A percentile compares a stretch with the other conserved stretches of the same genome.
Conservation (phyloP, 2,113 vertebrate genomes). For the Stomatorhinus ivindoensis region DNA sequence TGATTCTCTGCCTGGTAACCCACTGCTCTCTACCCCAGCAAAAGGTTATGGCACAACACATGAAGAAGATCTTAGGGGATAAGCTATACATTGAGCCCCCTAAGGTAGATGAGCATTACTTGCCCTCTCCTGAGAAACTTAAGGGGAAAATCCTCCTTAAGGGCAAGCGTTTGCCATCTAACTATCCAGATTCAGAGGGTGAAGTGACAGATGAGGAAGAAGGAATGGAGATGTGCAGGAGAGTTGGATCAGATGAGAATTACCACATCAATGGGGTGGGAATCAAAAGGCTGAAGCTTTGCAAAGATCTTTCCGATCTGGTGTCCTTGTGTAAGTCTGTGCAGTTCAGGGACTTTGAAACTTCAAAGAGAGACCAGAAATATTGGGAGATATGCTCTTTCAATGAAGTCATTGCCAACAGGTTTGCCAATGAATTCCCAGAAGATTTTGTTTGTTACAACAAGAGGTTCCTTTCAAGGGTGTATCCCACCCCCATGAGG, state of each 20-base stretch:
- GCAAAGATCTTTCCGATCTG: slow-evolving; percentile 76
- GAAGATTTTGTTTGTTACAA: slow-evolving; percentile 87
- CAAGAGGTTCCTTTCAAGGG: slow-evolving; percentile 77
- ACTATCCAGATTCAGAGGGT: slow-evolving; percentile 58
- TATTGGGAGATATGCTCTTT: slow-evolving; percentile 87
- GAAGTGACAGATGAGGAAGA: slow-evolving; percentile 74
- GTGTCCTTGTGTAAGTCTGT: slow-evolving; percentile 78
- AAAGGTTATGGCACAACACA: slow-evolving; percentile 72
- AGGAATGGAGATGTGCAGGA: slow-evolving; percentile 61
- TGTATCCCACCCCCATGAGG: slow-evolving; percentile 84
- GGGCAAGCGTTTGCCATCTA: slow-evolving; percentile 67
- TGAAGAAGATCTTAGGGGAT: slow-evolving; percentile 79
- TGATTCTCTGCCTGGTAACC: slow-evolving; percentile 80
- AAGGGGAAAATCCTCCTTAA: slow-evolving; percentile 81
- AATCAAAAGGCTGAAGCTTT: slow-evolving; percentile 61
- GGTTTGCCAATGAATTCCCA: slow-evolving; percentile 79
- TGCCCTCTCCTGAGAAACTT: slow-evolving; percentile 79
- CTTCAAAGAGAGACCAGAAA: slow-evolving; percentile 68
- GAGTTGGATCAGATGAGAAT: slow-evolving; percentile 59
- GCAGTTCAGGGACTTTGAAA: slow-evolving; percentile 78
- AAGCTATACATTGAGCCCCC: slow-evolving; percentile 70
- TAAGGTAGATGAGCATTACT: slow-evolving; percentile 62
- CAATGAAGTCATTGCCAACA: slow-evolving; percentile 78
- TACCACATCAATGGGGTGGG: slow-evolving; percentile 62
- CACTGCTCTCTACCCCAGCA: slow-evolving; percentile 76